Evolutionary conservation across 2,888 invertebrate genomes (phyloP).

Genomic region (Ariolimax columbianus): DNA sequence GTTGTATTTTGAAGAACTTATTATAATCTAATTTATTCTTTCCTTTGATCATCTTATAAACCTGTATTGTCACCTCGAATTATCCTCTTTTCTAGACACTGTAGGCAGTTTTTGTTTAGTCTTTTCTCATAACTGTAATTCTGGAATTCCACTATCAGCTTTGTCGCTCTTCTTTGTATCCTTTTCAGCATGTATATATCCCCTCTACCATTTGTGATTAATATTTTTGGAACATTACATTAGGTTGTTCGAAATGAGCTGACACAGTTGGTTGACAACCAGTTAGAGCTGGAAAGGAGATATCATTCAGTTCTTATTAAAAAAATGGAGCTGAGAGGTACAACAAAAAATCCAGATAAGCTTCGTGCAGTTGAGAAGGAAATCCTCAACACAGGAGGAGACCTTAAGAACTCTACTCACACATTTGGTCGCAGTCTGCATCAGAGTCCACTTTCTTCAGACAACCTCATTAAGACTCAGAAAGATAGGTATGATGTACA

Average conservation of each 20-base stretch:
- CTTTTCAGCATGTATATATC: too few relatives aligned
- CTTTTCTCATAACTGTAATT: too few relatives aligned
- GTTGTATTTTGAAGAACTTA: too few relatives aligned
- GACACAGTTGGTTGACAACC: conserved; percentile 69
- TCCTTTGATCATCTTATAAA: too few relatives aligned
- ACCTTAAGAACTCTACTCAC: conserved; percentile 75
- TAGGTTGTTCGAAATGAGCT: conserved; percentile 76
- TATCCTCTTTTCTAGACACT: too few relatives aligned
- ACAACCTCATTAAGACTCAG: conserved; percentile 76
- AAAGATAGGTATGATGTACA: conserved; percentile 77
- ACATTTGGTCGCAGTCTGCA: conserved; percentile 74
- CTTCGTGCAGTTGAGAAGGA: conserved; percentile 67
- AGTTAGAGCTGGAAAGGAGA: conserved; percentile 71
- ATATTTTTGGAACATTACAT: background rate
- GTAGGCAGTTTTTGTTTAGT: too few relatives aligned
- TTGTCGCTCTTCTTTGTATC: too few relatives aligned
- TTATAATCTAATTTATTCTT: too few relatives aligned
- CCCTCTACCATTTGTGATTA: too few relatives aligned
- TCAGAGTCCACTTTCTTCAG: conserved; percentile 76
- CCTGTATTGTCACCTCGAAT: too few relatives aligned
- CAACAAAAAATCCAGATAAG: conserved; percentile 64
- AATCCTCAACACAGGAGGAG: conserved; percentile 65
- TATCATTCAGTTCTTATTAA: conserved; percentile 73
- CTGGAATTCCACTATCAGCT: too few relatives aligned
- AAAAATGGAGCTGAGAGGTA: conserved; percentile 65